A percentile compares a stretch with the other conserved stretches of the same genome.
These are phyloP conservation scores for Threskiornis aethiopicus DNA, from an alignment of 2,797 vertebrate species.

Conservation along the genomic window DNA sequence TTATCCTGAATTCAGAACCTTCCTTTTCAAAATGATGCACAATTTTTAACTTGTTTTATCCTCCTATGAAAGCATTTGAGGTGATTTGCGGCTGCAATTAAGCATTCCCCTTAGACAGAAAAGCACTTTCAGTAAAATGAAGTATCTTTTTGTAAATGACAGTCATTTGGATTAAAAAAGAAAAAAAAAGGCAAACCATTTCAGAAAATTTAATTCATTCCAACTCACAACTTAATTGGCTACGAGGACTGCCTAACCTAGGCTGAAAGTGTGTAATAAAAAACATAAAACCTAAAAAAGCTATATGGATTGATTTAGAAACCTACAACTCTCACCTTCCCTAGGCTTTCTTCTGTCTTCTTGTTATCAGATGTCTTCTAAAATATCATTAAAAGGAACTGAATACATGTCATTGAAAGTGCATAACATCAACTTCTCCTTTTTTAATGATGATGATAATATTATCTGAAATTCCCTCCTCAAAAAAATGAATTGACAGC, in stretches of 20 bases:
- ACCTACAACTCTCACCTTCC: not conserved
- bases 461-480: not conserved
- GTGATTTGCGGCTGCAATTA: slow-evolving; percentile 72
- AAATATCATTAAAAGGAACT: not conserved
- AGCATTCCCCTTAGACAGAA: slow-evolving; percentile 67
- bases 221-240: slow-evolving; percentile 51
- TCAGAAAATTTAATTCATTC: slow-evolving; percentile 63
- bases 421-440: not conserved
- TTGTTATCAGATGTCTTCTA: not conserved
- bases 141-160: slow-evolving; percentile 65
- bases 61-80: slow-evolving; percentile 42
- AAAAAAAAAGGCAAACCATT: slow-evolving; percentile 17
- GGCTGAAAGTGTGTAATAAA: not conserved
- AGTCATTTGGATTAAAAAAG: slow-evolving; percentile 61
- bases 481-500: not conserved
- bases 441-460: slow-evolving; percentile 21
- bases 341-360: not conserved
- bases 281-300: not conserved
- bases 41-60: slow-evolving; percentile 59
- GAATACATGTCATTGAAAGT: not conserved
- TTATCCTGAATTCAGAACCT: slow-evolving; percentile 41
- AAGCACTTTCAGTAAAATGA: slow-evolving; percentile 71
- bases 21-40: slow-evolving; percentile 27
- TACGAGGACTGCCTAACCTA: not conserved
- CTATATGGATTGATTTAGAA: not conserved